Evolutionary conservation across 2,113 vertebrate genomes (phyloP), one percentile per base, ranked within the genome.

Genomic region (Tupaia tana): DNA sequence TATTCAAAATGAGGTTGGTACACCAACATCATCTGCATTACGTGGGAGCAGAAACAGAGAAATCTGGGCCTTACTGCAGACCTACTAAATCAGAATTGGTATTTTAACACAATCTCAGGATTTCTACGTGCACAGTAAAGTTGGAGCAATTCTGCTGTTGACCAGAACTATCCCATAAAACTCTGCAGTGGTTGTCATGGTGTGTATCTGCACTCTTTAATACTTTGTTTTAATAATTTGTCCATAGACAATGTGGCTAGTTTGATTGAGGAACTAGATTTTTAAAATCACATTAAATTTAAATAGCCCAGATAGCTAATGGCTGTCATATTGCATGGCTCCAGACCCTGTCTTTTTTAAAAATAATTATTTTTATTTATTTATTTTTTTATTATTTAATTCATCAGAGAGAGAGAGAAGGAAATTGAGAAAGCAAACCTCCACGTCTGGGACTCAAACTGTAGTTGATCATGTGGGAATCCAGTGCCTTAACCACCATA

Each of bases 61-160:
- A n/a, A 58, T 84, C 73, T 52, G 73, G 75, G 31, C 12, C 43
- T 25, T 3, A 6, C 9, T 0, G 58, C 29, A 64, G 24, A 58
- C 10, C 27, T 67, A 8, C 54, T 56, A 27, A 56, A 8, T 74
- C 58, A 56, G 31, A 63, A 25, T 18, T 75, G 86, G 3, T 15
- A 2, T 52, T 77, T 27, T n/a, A 74, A 43, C 29, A 63, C 1
- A 58, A 9, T 29, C 20, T 78, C 20, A 27, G 81, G 71, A 25
- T 58, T 83, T 83, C 27, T 4, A 4, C 0, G 16, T 2, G 2
- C 34, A 29, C 4, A 2, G 18, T 9, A 0, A 43, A 52, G 16
- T 25, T 24, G 27, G 54, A 25, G 58, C 84, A 69, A 54, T 6
- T 10, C 1, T 25, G 31, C 29, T 1, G 2, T 22, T 31, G 82